Evolutionary conservation across 64 coral and sea anemone genomes (phyloP).

Genomic region (Montipora sp.): DNA sequence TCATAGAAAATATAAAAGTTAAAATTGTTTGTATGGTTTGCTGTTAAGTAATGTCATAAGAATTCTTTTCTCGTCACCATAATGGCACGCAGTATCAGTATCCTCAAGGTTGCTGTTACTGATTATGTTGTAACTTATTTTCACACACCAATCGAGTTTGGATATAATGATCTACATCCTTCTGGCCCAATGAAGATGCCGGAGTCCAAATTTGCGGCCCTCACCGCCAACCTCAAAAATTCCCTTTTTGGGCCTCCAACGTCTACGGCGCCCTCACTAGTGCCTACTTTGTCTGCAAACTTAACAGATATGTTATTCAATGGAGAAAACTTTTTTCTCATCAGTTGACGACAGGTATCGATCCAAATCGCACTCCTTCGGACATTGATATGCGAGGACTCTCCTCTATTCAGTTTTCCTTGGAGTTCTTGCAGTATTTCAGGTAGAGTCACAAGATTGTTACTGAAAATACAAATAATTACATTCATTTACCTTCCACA

Average conservation of each 20-base stretch:
- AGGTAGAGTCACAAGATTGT: no score
- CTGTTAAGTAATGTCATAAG: no score
- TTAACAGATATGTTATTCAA: conserved; percentile 19
- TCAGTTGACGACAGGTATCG: conserved; percentile 21
- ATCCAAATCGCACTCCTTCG: conserved; percentile 14
- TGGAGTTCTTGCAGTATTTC: not conserved
- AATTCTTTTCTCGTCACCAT: no score
- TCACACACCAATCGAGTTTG: not conserved
- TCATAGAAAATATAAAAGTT: no score
- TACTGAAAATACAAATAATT: no score
- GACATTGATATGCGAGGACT: conserved; percentile 3
- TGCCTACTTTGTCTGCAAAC: conserved; percentile 51
- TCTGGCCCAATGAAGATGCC: conserved; percentile 28
- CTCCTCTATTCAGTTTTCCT: not conserved
- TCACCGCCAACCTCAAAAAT: conserved; percentile 40
- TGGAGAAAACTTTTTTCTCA: conserved; percentile 21
- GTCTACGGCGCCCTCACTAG: conserved; percentile 46
- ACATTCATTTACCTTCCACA: no score
- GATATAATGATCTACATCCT: not conserved
- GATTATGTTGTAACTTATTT: no score
- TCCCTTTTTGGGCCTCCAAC: conserved; percentile 44
- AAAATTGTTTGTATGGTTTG: no score
- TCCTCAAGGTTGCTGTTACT: no score
- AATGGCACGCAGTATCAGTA: no score
- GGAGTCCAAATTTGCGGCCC: conserved; percentile 27